Evolutionary conservation across 2,888 invertebrate species (phyloP).

Genomic region (Leptinotarsa rubiginosa): DNA sequence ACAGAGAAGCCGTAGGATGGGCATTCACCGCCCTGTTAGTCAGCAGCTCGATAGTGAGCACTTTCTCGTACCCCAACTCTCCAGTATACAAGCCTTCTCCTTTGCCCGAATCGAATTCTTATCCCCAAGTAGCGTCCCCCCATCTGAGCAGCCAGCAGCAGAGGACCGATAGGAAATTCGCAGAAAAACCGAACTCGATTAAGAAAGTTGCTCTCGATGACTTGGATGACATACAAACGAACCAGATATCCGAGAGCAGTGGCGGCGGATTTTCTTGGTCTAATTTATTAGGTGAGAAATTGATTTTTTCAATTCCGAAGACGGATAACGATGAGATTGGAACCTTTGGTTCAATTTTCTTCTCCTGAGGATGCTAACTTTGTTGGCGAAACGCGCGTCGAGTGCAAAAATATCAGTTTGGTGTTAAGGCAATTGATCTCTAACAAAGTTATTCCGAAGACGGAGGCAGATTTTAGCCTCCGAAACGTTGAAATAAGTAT

Average conservation of each 20-base stretch:
- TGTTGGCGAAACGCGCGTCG: no score
- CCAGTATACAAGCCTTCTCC: constrained; percentile 51
- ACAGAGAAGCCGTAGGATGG: constrained; percentile 77
- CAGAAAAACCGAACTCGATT: constrained; percentile 88
- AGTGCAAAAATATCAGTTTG: no score
- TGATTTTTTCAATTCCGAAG: constrained; percentile 38
- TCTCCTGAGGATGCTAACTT: no score
- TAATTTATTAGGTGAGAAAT: constrained; percentile 78
- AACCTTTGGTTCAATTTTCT: no score
- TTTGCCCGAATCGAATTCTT: constrained; percentile 18
- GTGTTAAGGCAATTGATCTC: no score
- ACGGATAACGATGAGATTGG: no score
- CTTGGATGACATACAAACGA: constrained; percentile 83
- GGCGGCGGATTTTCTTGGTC: constrained; percentile 86
- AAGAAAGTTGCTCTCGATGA: constrained; percentile 89
- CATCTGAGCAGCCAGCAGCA: constrained; percentile 29
- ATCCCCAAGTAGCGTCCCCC: constrained; percentile 20
- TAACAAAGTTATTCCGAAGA: no score
- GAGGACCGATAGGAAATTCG: constrained; percentile 79
- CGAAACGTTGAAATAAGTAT: no score
- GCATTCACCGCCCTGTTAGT: constrained; percentile 77
- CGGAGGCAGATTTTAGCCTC: background rate
- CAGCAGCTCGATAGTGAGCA: constrained; percentile 75
- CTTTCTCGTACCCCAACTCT: constrained; percentile 75
- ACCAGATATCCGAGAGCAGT: constrained; percentile 77